Percentiles rank a stretch among this genome's conserved stretches.
Evolutionary conservation across 2,888 invertebrate genomes (phyloP).

Genomic region (Oxystoma pomonae): DNA sequence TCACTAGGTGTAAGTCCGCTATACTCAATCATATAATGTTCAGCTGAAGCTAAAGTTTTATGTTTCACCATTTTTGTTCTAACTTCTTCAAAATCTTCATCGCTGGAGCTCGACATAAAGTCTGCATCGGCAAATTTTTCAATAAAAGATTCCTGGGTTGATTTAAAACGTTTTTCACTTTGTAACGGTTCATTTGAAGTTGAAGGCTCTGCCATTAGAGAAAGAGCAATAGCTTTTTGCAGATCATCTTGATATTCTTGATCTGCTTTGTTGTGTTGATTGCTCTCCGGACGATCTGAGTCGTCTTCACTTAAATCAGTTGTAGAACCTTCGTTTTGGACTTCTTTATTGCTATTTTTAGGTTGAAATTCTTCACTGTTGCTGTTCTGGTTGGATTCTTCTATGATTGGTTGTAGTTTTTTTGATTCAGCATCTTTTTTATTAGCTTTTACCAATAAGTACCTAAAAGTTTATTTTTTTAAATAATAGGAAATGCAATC

Average conservation of each 20-base stretch:
- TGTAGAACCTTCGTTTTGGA: neutral
- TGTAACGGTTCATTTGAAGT: constrained; percentile 7
- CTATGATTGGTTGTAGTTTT: constrained; percentile 14
- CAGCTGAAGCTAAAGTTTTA: constrained; percentile 56
- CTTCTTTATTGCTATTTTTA: neutral
- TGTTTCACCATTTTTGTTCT: constrained; percentile 29
- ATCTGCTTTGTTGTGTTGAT: constrained; percentile 32
- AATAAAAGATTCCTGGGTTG: constrained; percentile 35
- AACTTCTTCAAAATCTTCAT: constrained; percentile 23
- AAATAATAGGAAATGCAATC: too few species aligned
- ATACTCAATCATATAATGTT: constrained; percentile 71
- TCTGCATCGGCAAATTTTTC: constrained; percentile 38
- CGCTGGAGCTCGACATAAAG: constrained; percentile 37
- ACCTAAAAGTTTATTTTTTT: too few species aligned
- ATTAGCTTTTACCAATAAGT: neutral
- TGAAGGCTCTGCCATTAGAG: constrained; percentile 47
- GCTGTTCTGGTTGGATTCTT: constrained; percentile 28
- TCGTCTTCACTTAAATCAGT: neutral
- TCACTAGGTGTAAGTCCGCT: constrained; percentile 69
- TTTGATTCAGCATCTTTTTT: neutral
- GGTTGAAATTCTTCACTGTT: constrained; percentile 23
- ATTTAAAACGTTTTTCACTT: constrained; percentile 40
- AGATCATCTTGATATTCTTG: constrained; percentile 49
- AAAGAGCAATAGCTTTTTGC: constrained; percentile 58
- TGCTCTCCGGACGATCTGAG: neutral